Base-by-base conservation (phyloP, 2,888 invertebrate genomes). In the Criorhina ranunculi region DNA sequence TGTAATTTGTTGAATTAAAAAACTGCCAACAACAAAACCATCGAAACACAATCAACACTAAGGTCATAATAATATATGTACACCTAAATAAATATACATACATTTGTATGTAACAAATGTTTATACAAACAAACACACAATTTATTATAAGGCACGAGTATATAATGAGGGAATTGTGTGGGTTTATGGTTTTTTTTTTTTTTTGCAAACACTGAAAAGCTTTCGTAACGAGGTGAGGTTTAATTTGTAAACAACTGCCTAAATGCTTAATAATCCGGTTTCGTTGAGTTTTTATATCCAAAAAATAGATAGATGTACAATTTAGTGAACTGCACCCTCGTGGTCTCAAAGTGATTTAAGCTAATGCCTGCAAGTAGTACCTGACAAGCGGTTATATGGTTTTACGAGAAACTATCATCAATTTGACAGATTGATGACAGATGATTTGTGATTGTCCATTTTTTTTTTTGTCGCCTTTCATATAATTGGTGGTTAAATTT, bases 221-320 rank as follows among this genome's bases (percentile, higher is more conserved):
- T 57, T 57, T 57, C 12, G 12, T n/a, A 31, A 29, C 11, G 19
- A 0, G 40, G 12, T 12, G 15, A 11, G 44, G 62, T 17, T n/a
- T 15, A 37, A 64, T 37, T 64, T 49, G 49, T 64, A 64, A 64
- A 64, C 64, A 64, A 37, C 64, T n/a, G 8, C 12, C 24, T 24
- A 4, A 24, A 4, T 11, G 9, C 46, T 64, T 35, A n/a, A 37
- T 9, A 64, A 49, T 64, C 64, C 35, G 64, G 64, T 64, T 64
- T 33, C 31, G 60, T 60, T 60, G 29, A 31, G 51, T 35, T 33
- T 17, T n/a, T 29, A 29, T 35, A 15, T 33, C 9, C 8, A 55
- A 33, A 55, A 31, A 5, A 33, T 15, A n/a, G 17, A 35, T 55
- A 29, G n/a, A 35, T 35, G 1, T 11, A 17, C 33, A 17, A n/a